Base-by-base conservation (phyloP, 2,888 invertebrate species). In the Dorcus parallelipipedus region DNA sequence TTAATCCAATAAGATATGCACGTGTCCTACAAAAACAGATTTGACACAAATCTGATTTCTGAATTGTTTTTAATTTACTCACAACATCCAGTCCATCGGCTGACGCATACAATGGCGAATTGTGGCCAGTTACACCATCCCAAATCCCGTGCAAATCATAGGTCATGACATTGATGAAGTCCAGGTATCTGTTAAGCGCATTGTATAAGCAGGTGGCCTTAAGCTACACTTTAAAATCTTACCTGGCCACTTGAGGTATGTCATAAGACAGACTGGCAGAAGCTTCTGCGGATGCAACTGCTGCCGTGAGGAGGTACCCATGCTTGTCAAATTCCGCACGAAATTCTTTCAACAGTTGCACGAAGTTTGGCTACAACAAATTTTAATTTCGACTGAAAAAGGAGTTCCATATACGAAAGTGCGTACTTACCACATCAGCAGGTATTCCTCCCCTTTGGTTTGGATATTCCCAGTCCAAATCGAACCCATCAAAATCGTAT, bases 141-240 rank as follows among this genome's bases (percentile, higher is more conserved):
- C 86, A 89, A 0, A 84, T 75, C 1, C 89, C 89, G 66, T 89
- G 85, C 66, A 89, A 79, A 70, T 90, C 90, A 66, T 91, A 91
- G 0, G 88, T 74, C 90, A 91, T 91, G 0, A 92, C 68, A 67
- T 86, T 85, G 43, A 90, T 83, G 26, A 86, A 80, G 68, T 91
- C 85, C 33, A 90, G 72, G 62, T 55, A 55, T 23, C 59, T 59
- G 14, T 45, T 52, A 49, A n/a, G 1, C 3, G 3, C 14, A 26
- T 26, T 26, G 5, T 26, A 2, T 26, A 4, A 2, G 2, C 3
- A 26, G 14, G 1, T 14, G n/a, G 10, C 23, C 10, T 26, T 1
- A 26, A 26, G 2, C 2, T 3, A 5, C 2, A 26, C 6, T n/a
- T 45, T 45, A 10, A 45, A 20, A 5, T 69, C 73, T 70, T 71